Conservation (phyloP, 2,113 vertebrate genomes). For the Ailurus styani region DNA sequence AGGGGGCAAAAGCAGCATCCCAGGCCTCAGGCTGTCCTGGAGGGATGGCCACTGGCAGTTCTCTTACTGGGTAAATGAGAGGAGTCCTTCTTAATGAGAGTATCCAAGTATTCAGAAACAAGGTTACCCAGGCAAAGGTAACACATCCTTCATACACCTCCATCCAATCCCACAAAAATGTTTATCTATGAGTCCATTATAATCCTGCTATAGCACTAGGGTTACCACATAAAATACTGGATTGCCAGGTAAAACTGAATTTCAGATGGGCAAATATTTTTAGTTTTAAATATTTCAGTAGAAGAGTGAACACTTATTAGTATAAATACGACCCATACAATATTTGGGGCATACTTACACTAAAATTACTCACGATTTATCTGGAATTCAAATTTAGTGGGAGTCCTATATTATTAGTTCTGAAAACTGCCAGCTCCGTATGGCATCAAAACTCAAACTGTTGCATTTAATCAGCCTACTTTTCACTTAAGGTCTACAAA, state of each 20-base stretch:
- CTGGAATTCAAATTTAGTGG: neutral
- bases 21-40: neutral
- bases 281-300: neutral
- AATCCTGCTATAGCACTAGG: neutral
- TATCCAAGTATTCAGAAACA: neutral
- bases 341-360: neutral
- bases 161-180: neutral
- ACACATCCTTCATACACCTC: fast-evolving
- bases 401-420: neutral
- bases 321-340: neutral
- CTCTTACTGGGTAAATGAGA: neutral
- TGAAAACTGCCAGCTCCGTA: neutral
- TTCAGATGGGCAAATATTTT: neutral
- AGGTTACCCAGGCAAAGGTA: neutral
- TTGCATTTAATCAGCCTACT: neutral
- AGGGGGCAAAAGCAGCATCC: neutral
- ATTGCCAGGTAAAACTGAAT: neutral
- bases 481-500: neutral
- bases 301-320: neutral
- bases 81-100: neutral
- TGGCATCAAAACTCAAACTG: neutral
- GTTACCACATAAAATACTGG: neutral
- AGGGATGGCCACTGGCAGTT: neutral
- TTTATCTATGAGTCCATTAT: neutral
- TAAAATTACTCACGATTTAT: neutral